These are phyloP conservation scores for Eudiplozoon nipponicum DNA, from an alignment of 2,888 invertebrate species.

Conservation along the genomic window DNA sequence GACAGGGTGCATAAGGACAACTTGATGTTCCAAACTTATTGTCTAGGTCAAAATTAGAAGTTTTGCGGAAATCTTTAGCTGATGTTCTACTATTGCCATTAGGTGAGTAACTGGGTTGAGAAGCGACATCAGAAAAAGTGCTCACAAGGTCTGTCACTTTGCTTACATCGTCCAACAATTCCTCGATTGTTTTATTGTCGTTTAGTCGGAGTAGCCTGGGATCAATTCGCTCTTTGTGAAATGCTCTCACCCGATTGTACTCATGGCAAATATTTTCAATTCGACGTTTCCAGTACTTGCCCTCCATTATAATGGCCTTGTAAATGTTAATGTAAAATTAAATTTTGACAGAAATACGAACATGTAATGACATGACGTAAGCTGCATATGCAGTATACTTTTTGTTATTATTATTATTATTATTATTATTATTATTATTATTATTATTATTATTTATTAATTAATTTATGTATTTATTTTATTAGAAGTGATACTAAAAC, in stretches of 20 bases:
- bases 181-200: slow-evolving; percentile 5
- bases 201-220: background rate
- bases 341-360: too few species aligned
- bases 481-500: too few species aligned
- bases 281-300: slow-evolving; percentile 95
- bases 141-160: background rate
- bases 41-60: slow-evolving; percentile 7
- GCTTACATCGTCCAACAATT: slow-evolving; percentile 3
- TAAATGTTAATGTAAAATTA: too few species aligned
- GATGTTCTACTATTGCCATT: background rate
- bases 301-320: slow-evolving; percentile 88
- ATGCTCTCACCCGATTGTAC: slow-evolving; percentile 74
- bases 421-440: too few species aligned
- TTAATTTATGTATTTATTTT: too few species aligned
- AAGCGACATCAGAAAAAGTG: background rate
- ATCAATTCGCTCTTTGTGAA: slow-evolving; percentile 13
- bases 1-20: too few species aligned
- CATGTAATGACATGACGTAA: too few species aligned
- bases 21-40: too few species aligned
- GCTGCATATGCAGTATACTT: too few species aligned
- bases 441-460: too few species aligned
- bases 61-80: background rate
- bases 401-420: too few species aligned
- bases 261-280: slow-evolving; percentile 79
- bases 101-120: too few species aligned